Conservation (phyloP, 2,888 invertebrate genomes). For the Cerceris ruficornis region DNA sequence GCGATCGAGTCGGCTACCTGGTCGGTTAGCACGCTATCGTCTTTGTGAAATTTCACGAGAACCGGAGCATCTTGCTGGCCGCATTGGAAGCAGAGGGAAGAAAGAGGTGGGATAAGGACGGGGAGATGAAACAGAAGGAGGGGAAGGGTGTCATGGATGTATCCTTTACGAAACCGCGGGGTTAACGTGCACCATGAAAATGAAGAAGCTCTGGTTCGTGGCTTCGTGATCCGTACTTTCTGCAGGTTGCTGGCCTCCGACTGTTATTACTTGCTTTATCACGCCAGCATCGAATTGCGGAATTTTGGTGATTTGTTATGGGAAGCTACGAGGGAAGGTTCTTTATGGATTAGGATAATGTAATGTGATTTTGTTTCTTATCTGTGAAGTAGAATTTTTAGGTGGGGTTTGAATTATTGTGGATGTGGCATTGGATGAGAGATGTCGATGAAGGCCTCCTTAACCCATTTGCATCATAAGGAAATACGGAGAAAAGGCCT, state of each 20-base stretch:
- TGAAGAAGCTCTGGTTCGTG: conserved; percentile 4
- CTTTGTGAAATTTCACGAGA: conserved; percentile 43
- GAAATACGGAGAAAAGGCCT: too few relatives aligned
- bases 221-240: conserved; percentile 1
- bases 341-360: too few relatives aligned
- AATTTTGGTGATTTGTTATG: conserved; percentile 6
- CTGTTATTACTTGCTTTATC: conserved; percentile 28
- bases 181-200: conserved; percentile 16
- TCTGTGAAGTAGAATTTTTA: too few relatives aligned
- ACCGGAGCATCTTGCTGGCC: background rate
- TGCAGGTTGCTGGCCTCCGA: conserved; percentile 10
- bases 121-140: background rate
- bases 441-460: too few relatives aligned
- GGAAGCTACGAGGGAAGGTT: background rate
- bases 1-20: conserved; percentile 38
- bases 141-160: conserved; percentile 1
- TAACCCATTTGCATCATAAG: too few relatives aligned
- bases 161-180: conserved; percentile 4
- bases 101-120: background rate
- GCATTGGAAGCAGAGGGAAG: background rate
- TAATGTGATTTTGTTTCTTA: too few relatives aligned
- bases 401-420: too few relatives aligned
- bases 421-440: too few relatives aligned
- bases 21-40: conserved; percentile 38
- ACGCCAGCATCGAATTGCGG: conserved; percentile 27